Evolutionary conservation across 2,888 invertebrate genomes (phyloP).

Genomic region (Cosmopolites sordidus): DNA sequence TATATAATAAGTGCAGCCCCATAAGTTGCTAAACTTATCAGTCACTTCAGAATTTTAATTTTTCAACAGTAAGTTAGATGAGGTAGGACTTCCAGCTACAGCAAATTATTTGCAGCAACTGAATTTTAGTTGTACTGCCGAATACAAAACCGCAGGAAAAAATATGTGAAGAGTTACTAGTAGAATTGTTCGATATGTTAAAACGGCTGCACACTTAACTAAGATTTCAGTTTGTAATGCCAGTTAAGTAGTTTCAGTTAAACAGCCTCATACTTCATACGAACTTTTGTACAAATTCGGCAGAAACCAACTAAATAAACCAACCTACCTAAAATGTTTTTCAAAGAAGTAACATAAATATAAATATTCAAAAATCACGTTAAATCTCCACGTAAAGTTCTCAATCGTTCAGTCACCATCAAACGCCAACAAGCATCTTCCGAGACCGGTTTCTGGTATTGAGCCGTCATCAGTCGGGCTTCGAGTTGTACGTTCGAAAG

Average conservation of each 20-base stretch:
- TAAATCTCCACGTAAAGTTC: too few relatives aligned
- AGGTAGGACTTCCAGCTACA: conserved; percentile 83
- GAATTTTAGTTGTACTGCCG: conserved; percentile 61
- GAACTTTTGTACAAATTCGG: conserved; percentile 54
- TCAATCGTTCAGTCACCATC: too few relatives aligned
- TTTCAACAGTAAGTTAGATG: conserved; percentile 88
- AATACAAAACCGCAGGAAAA: conserved; percentile 61
- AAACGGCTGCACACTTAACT: conserved; percentile 61
- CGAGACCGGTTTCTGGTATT: too few relatives aligned
- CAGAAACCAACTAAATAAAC: conserved; percentile 21
- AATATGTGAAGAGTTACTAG: conserved; percentile 62
- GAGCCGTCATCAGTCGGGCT: too few relatives aligned
- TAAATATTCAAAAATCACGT: too few relatives aligned
- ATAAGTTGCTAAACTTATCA: conserved; percentile 64
- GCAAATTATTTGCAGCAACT: conserved; percentile 70
- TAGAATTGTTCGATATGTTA: conserved; percentile 68
- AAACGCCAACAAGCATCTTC: too few relatives aligned
- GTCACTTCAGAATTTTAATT: conserved; percentile 67
- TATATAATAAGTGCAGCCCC: conserved; percentile 75
- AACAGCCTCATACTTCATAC: conserved; percentile 71
- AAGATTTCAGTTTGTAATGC: conserved; percentile 70
- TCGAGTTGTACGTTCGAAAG: too few relatives aligned
- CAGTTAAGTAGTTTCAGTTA: conserved; percentile 75
- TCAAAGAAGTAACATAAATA: too few relatives aligned
- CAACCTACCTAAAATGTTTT: too few relatives aligned